Conservation (phyloP, 2,113 vertebrate species). For the Maccullochella peelii region DNA sequence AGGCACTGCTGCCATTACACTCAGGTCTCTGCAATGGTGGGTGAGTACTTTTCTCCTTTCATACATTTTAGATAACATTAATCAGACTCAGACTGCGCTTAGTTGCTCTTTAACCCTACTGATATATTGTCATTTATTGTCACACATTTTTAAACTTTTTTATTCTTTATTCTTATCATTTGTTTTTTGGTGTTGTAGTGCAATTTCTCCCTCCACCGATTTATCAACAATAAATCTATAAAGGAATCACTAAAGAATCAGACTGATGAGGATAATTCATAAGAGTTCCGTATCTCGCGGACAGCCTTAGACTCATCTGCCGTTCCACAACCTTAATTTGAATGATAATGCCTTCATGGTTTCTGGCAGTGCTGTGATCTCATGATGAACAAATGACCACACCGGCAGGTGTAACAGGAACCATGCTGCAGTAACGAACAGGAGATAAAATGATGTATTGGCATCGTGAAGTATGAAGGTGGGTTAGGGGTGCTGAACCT, state of each 20-base stretch:
- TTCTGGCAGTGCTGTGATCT: conserved; percentile 17
- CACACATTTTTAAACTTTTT: not conserved
- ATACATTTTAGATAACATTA: not conserved
- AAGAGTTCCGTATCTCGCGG: not conserved
- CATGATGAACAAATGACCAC: conserved; percentile 38
- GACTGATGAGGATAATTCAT: not conserved
- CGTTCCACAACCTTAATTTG: conserved; percentile 10
- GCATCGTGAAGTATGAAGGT: conserved; percentile 21
- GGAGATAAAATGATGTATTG: conserved; percentile 34
- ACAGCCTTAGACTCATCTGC: not conserved
- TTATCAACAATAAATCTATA: not conserved
- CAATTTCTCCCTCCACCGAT: not conserved
- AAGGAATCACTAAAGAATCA: not conserved
- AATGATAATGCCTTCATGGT: conserved; percentile 36
- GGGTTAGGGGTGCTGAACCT: conserved; percentile 41
- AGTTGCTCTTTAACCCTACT: not conserved
- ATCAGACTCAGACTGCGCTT: not conserved
- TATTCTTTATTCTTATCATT: not conserved
- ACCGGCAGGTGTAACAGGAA: conserved; percentile 31
- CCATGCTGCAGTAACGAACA: conserved; percentile 40
- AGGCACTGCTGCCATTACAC: conserved; percentile 10
- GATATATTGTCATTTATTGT: not conserved
- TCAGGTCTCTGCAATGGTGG: not conserved
- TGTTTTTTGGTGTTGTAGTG: not conserved
- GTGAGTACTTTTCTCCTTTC: not conserved